Percentiles rank a stretch among this genome's conserved stretches.
Evolutionary conservation across 2,113 vertebrate species (phyloP).

Genomic region (Laticauda colubrina): DNA sequence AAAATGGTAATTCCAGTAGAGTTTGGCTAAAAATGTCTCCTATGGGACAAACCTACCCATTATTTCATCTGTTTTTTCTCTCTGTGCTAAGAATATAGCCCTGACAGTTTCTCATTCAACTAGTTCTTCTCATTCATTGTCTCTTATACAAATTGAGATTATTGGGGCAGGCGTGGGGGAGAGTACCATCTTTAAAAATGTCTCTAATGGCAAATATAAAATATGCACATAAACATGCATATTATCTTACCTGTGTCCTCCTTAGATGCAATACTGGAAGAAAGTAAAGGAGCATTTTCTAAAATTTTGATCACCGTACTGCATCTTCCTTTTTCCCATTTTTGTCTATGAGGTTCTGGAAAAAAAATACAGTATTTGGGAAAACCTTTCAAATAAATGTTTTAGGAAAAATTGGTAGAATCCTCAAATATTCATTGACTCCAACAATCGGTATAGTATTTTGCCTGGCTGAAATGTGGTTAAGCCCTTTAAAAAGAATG

Average conservation of each 20-base stretch:
- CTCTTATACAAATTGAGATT: not conserved
- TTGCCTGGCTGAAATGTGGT: not conserved
- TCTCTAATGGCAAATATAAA: not conserved
- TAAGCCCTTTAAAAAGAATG: not conserved
- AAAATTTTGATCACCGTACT: conserved; percentile 68
- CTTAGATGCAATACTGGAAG: conserved; percentile 67
- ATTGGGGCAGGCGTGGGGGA: not conserved
- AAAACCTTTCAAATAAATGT: conserved; percentile 7
- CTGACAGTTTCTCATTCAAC: not conserved
- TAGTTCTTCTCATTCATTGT: not conserved
- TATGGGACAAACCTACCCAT: not conserved
- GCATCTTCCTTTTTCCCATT: conserved; percentile 73
- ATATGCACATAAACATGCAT: not conserved
- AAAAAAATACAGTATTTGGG: conserved; percentile 25
- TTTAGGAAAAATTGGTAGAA: conserved; percentile 5
- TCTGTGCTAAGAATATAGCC: not conserved
- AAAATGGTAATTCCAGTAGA: not conserved
- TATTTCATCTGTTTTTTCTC: not conserved
- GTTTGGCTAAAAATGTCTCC: not conserved
- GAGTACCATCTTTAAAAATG: not conserved
- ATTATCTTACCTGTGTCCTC: conserved; percentile 60
- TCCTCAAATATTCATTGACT: not conserved
- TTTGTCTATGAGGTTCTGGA: conserved; percentile 57
- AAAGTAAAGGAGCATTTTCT: conserved; percentile 73
- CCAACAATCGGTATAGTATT: not conserved